These are phyloP conservation scores for Monodelphis domestica DNA, from an alignment of 2,797 vertebrate species.

Conservation along the genomic window DNA sequence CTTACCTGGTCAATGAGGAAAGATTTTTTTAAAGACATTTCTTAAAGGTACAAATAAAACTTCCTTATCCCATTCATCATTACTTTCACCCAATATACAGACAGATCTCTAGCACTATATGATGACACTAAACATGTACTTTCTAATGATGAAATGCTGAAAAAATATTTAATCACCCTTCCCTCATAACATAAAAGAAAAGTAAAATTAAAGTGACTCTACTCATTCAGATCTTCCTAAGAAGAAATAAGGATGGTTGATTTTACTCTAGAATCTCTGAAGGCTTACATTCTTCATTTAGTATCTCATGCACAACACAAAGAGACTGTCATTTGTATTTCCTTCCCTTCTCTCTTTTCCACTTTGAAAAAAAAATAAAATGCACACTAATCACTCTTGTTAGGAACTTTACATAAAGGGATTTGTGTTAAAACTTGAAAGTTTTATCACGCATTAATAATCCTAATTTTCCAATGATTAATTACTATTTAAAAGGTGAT, in stretches of 20 bases:
- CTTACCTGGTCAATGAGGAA: fast-evolving
- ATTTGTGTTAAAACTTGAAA: background rate
- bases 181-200: background rate
- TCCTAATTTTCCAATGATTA: background rate
- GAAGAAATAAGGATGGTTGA: background rate
- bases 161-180: conserved; percentile 43
- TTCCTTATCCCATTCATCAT: background rate
- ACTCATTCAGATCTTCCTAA: conserved; percentile 1
- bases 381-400: too few species aligned
- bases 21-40: background rate
- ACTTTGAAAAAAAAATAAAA: background rate
- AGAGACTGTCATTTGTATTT: background rate
- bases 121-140: conserved; percentile 31
- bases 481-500: too few species aligned
- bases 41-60: conserved; percentile 27
- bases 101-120: conserved; percentile 30
- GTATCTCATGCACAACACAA: background rate
- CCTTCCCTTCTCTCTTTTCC: background rate
- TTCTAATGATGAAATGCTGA: conserved; percentile 24
- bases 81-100: conserved; percentile 12
- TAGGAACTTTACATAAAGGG: background rate
- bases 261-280: background rate
- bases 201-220: background rate
- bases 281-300: background rate
- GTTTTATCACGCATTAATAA: background rate